Percentiles rank a stretch among this genome's conserved stretches.
Evolutionary conservation across 2,888 invertebrate genomes (phyloP).

Genomic region (Harmothoe impar): DNA sequence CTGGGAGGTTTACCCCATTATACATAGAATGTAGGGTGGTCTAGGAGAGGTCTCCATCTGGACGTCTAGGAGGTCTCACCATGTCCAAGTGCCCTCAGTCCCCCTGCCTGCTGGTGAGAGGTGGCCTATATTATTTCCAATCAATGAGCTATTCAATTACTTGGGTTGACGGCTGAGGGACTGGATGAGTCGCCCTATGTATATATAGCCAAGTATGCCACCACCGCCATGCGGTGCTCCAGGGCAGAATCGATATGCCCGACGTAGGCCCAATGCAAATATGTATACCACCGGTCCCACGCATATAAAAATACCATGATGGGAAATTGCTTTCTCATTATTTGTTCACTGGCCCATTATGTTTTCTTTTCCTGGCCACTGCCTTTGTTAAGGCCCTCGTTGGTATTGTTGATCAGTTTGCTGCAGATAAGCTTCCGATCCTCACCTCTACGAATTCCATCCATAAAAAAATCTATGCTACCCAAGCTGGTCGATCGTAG

Average conservation of each 20-base stretch:
- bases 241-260: background rate
- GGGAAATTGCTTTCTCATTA: slow-evolving; percentile 22
- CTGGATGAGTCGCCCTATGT: background rate
- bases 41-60: background rate
- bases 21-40: background rate
- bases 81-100: background rate
- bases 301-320: background rate
- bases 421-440: no score
- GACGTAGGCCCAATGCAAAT: background rate
- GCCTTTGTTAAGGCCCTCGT: background rate
- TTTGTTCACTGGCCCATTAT: background rate
- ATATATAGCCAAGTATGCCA: background rate
- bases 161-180: background rate
- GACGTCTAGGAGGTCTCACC: background rate
- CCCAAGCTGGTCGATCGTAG: no score
- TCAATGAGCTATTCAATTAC: slow-evolving; percentile 29
- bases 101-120: background rate
- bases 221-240: background rate
- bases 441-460: no score
- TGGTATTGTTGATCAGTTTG: background rate
- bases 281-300: background rate
- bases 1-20: no score
- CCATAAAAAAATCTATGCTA: no score
- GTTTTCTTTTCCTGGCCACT: background rate
- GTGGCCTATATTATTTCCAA: background rate